Percentiles rank a stretch among this genome's conserved stretches.
Evolutionary conservation across 2,888 invertebrate species (phyloP).

Genomic region (Hoplodrina ambigua): DNA sequence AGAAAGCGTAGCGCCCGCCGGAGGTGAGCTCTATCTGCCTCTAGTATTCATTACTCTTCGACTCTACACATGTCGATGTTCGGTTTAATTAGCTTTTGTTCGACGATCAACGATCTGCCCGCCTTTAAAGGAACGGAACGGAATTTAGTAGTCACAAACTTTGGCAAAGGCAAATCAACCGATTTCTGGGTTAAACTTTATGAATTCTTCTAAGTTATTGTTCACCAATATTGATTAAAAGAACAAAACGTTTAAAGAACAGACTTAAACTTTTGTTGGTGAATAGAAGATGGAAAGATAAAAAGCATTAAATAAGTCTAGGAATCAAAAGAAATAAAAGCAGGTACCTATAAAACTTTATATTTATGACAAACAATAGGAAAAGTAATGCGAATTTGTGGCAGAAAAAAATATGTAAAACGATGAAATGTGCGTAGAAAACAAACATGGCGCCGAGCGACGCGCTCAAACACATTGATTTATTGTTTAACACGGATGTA

Average conservation of each 20-base stretch:
- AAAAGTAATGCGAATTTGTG: conserved; percentile 34
- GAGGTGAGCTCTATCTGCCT: conserved; percentile 67
- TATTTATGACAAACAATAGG: conserved; percentile 33
- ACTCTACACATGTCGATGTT: conserved; percentile 83
- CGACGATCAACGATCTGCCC: conserved; percentile 73
- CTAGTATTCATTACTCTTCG: conserved; percentile 82
- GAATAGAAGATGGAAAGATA: conserved; percentile 10
- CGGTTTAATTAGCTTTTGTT: conserved; percentile 87
- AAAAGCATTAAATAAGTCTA: conserved; percentile 6
- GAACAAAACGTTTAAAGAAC: conserved; percentile 23
- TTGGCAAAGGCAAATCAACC: conserved; percentile 50
- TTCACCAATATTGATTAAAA: conserved; percentile 38
- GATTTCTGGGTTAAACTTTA: conserved; percentile 51
- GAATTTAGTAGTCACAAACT: conserved; percentile 60
- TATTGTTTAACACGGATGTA: conserved; percentile 68
- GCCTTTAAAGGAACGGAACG: conserved; percentile 72
- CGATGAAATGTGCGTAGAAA: conserved; percentile 59
- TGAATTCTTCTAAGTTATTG: conserved; percentile 39
- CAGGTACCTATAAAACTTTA: conserved; percentile 11
- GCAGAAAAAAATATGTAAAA: conserved; percentile 55
- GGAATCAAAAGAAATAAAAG: conserved; percentile 19
- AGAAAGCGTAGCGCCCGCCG: conserved; percentile 57
- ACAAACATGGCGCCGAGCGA: conserved; percentile 62
- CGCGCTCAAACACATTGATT: conserved; percentile 65
- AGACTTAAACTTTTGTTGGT: conserved; percentile 24